Evolutionary conservation across 2,888 invertebrate genomes (phyloP).

Genomic region (Ernsta delagoae): DNA sequence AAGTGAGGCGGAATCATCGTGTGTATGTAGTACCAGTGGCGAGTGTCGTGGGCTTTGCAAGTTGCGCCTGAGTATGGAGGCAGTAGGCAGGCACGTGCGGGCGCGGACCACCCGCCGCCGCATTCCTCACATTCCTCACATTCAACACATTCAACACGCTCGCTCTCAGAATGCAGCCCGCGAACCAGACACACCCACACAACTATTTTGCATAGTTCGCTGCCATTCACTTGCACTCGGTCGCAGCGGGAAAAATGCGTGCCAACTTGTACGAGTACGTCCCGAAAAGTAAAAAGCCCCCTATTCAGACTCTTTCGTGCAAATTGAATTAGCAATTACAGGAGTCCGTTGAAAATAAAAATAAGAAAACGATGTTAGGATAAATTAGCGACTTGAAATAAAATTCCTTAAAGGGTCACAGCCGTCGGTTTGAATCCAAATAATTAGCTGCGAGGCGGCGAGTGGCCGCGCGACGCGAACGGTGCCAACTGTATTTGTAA

Average conservation of each 20-base stretch:
- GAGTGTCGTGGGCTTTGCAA: conserved; percentile 23
- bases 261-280: conserved; percentile 1
- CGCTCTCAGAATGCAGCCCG: conserved; percentile 76
- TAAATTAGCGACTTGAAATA: conserved; percentile 62
- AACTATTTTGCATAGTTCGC: conserved; percentile 73
- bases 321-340: conserved; percentile 45
- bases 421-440: conserved; percentile 70
- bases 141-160: conserved; percentile 76
- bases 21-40: conserved; percentile 26
- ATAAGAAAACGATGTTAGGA: conserved; percentile 55
- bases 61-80: conserved; percentile 24
- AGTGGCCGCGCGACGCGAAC: conserved; percentile 69
- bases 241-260: conserved; percentile 39
- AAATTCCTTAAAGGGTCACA: conserved; percentile 65
- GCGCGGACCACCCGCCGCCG: conserved; percentile 57
- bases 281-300: conserved; percentile 15
- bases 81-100: conserved; percentile 55
- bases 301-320: conserved; percentile 26
- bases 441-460: conserved; percentile 73
- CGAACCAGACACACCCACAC: conserved; percentile 67
- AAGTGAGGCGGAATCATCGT: too few relatives aligned
- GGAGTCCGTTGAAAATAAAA: conserved; percentile 49
- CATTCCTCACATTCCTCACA: conserved; percentile 68
- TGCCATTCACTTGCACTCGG: conserved; percentile 55
- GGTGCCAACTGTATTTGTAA: conserved; percentile 78